Conservation (phyloP, 2,113 vertebrate species). For the Tachysurus fulvidraco region DNA sequence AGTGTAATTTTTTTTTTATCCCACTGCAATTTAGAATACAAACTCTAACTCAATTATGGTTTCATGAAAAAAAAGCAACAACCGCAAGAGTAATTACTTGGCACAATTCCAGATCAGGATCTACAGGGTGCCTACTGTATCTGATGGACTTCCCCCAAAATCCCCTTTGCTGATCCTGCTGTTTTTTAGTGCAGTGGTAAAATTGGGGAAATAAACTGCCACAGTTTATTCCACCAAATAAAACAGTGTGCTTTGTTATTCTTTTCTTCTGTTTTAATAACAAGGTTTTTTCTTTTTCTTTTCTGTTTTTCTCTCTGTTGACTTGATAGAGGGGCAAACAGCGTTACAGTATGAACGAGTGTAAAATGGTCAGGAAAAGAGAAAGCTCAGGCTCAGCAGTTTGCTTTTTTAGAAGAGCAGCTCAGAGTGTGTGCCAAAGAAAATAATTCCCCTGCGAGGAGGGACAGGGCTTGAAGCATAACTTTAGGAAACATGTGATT, state of each 20-base stretch:
- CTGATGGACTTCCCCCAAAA: slow-evolving; percentile 22
- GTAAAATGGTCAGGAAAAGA: slow-evolving; percentile 35
- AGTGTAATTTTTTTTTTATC: background rate
- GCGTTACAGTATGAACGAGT: slow-evolving; percentile 17
- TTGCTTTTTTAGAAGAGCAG: slow-evolving; percentile 53
- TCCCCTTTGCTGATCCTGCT: background rate
- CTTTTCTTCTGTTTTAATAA: slow-evolving; percentile 7
- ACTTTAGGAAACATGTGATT: slow-evolving; percentile 64
- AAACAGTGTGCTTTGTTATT: slow-evolving; percentile 18
- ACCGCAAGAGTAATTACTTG: slow-evolving; percentile 17
- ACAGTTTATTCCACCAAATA: slow-evolving; percentile 4
- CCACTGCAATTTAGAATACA: background rate
- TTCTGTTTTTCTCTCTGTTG: background rate
- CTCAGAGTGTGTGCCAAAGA: slow-evolving; percentile 65
- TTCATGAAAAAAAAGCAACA: background rate
- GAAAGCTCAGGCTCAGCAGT: slow-evolving; percentile 37
- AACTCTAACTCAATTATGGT: background rate
- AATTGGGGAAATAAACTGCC: slow-evolving; percentile 14
- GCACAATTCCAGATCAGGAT: slow-evolving; percentile 9
- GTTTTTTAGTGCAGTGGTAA: slow-evolving; percentile 26
- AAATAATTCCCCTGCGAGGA: slow-evolving; percentile 65
- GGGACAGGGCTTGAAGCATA: slow-evolving; percentile 61
- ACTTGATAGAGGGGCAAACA: background rate
- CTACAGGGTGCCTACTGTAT: slow-evolving; percentile 1
- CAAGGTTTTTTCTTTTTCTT: background rate